Conservation (phyloP, 2,797 vertebrate species). For the Chelidonichthys spinosus region DNA sequence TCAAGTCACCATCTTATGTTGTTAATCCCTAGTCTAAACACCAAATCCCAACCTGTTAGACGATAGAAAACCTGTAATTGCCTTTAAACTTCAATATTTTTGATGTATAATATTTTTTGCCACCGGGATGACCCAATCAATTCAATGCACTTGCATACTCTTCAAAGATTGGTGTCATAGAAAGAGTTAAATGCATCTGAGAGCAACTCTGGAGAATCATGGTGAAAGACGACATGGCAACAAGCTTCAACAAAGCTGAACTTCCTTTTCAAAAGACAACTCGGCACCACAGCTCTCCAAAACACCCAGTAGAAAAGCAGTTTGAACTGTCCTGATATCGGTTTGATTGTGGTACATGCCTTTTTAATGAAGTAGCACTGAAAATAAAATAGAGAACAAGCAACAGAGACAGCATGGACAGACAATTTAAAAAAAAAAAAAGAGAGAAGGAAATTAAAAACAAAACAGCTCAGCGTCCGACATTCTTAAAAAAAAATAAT, state of each 20-base stretch:
- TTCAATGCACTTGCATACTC: conserved; percentile 50
- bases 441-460: conserved; percentile 37
- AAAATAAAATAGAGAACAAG: conserved; percentile 60
- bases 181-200: conserved; percentile 28
- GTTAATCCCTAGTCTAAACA: conserved; percentile 2
- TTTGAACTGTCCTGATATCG: conserved; percentile 31
- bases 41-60: background rate
- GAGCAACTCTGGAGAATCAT: conserved; percentile 5
- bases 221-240: background rate
- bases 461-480: conserved; percentile 25
- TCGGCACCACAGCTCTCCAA: background rate
- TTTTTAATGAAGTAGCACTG: conserved; percentile 47
- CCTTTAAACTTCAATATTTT: conserved; percentile 24
- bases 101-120: conserved; percentile 46
- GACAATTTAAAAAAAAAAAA: conserved; percentile 49
- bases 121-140: conserved; percentile 34
- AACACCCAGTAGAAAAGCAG: conserved; percentile 13
- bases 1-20: background rate
- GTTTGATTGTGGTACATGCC: conserved; percentile 53
- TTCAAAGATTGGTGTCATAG: conserved; percentile 33
- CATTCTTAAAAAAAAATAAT: conserved; percentile 13
- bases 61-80: conserved; percentile 28
- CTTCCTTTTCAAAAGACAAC: conserved; percentile 46
- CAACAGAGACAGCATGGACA: conserved; percentile 63
- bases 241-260: conserved; percentile 16